Evolutionary conservation across 2,797 vertebrate genomes (phyloP).

Genomic region (Onychomys leucogaster): DNA sequence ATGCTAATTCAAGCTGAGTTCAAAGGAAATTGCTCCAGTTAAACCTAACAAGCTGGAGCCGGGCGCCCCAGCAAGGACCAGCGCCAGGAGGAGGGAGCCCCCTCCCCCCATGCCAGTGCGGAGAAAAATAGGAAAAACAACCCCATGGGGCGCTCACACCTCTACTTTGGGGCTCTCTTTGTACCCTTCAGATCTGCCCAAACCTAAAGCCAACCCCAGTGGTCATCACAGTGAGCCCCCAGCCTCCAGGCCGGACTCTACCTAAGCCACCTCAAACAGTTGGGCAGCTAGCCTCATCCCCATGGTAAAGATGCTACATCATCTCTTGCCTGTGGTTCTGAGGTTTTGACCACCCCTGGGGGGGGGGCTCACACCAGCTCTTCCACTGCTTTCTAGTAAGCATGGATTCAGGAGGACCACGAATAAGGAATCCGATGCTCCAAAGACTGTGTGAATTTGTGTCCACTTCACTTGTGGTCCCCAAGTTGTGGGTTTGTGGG

Average conservation of each 20-base stretch:
- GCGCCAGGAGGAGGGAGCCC: constrained; percentile 76
- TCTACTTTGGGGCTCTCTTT: background rate
- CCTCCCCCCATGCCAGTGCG: constrained; percentile 47
- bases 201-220: background rate
- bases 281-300: background rate
- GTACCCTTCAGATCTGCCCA: background rate
- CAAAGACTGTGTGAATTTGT: background rate
- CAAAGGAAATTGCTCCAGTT: constrained; percentile 87
- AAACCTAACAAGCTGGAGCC: constrained; percentile 85
- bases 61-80: constrained; percentile 78
- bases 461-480: background rate
- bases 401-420: background rate
- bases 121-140: constrained; percentile 68
- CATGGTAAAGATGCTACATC: background rate
- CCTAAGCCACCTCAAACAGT: background rate
- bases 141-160: background rate
- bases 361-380: background rate
- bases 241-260: background rate
- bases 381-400: background rate
- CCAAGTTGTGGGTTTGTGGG: background rate
- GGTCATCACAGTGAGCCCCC: background rate
- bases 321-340: background rate
- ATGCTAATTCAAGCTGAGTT: constrained; percentile 89
- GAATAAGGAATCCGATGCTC: background rate
- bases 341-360: background rate